Conservation (phyloP, 64 coral and sea anemone genomes). For the Porites australiensis region DNA sequence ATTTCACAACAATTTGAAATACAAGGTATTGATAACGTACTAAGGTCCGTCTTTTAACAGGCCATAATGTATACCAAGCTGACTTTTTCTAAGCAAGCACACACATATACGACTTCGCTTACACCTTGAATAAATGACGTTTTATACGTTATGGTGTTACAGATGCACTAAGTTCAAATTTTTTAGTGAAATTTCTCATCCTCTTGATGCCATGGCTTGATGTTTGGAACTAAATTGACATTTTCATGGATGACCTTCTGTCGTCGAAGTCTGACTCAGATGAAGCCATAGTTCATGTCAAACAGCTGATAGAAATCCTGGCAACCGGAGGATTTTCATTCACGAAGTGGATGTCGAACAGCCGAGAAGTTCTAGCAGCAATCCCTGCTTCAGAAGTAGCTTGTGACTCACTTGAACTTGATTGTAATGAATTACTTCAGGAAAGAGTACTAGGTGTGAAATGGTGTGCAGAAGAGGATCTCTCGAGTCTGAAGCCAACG, state of each 20-base stretch:
- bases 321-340: neutral
- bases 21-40: too few relatives aligned
- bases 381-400: conserved; percentile 26
- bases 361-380: neutral
- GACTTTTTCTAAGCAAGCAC: too few relatives aligned
- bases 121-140: too few relatives aligned
- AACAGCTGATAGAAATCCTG: neutral
- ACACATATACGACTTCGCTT: too few relatives aligned
- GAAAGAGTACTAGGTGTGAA: conserved; percentile 11
- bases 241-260: neutral
- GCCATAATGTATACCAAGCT: too few relatives aligned
- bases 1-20: too few relatives aligned
- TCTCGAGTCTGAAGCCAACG: neutral
- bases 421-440: conserved; percentile 4
- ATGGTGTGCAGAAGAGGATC: neutral
- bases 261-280: neutral
- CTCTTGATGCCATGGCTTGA: too few relatives aligned
- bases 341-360: conserved; percentile 1
- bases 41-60: too few relatives aligned
- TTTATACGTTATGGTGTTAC: neutral
- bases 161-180: too few relatives aligned
- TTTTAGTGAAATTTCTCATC: too few relatives aligned
- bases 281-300: neutral
- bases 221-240: too few relatives aligned
- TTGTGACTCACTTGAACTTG: neutral